phyloP scores from a whole-genome alignment of 2,888 invertebrate species.

The Euzetes globulus region DNA sequence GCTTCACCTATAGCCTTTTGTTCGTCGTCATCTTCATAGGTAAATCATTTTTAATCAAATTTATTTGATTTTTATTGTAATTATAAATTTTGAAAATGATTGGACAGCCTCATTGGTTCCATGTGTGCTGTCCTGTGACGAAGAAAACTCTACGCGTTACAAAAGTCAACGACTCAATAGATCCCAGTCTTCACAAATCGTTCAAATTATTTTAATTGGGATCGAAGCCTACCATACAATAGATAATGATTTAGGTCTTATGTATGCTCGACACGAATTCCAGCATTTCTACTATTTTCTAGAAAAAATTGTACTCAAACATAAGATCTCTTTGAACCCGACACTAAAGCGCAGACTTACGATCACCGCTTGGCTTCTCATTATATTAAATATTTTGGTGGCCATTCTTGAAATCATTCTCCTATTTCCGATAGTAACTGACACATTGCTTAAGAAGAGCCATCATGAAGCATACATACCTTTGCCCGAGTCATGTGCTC shows the following conservation, averaged over 20 bases:
- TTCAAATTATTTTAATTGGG: background rate
- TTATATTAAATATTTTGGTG: background rate
- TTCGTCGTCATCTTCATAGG: background rate
- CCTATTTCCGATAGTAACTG: background rate
- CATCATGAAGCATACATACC: background rate
- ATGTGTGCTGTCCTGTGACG: background rate
- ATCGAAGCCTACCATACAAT: slow-evolving; percentile 9
- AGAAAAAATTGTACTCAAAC: background rate
- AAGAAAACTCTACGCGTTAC: background rate
- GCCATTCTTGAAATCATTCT: background rate
- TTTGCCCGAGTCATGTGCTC: background rate
- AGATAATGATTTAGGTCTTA: background rate
- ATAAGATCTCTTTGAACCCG: background rate
- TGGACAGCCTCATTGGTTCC: background rate
- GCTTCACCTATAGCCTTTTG: background rate
- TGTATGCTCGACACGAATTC: background rate
- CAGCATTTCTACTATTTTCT: background rate
- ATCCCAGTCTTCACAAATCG: background rate
- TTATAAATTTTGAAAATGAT: background rate
- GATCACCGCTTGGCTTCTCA: background rate
- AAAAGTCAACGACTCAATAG: background rate
- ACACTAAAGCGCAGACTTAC: background rate
- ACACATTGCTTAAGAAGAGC: background rate
- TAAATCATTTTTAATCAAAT: background rate
- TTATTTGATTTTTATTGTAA: background rate